Conservation (phyloP, 2,113 vertebrate genomes). For the Excalfactoria chinensis region DNA sequence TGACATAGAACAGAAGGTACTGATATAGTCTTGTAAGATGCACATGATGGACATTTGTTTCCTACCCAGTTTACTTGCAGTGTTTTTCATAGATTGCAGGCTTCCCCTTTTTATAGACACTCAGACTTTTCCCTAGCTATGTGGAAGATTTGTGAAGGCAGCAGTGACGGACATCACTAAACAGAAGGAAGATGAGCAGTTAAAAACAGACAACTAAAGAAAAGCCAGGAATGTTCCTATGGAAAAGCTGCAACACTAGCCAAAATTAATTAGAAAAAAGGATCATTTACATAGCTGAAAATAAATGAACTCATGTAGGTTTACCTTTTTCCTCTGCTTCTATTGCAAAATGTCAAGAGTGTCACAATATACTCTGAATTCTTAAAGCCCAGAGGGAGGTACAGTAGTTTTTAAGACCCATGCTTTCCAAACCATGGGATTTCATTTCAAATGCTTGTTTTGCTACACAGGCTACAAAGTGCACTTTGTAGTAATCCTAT, state of each 20-base stretch:
- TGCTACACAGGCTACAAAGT: not conserved
- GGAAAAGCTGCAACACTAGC: not conserved
- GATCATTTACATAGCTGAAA: not conserved
- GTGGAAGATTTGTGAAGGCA: not conserved
- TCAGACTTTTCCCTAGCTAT: not conserved
- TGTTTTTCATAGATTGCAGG: not conserved
- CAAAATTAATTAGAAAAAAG: not conserved
- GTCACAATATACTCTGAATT: conserved; percentile 12
- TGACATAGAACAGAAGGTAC: not conserved
- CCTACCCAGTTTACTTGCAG: not conserved
- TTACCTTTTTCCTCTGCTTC: not conserved
- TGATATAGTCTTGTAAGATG: not conserved
- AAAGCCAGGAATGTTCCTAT: not conserved
- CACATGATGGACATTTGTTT: not conserved
- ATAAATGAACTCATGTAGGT: not conserved
- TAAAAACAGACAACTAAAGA: not conserved
- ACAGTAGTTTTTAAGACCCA: not conserved
- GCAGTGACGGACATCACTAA: not conserved
- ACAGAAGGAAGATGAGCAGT: not conserved
- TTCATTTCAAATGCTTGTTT: conserved; percentile 1
- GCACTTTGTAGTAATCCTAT: not conserved
- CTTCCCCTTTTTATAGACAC: not conserved
- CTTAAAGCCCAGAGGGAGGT: not conserved
- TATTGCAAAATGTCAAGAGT: not conserved
- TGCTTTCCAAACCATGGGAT: not conserved